These are phyloP conservation scores for Drosophila monieri DNA, from an alignment of 2,888 invertebrate genomes.

Conservation along the genomic window DNA sequence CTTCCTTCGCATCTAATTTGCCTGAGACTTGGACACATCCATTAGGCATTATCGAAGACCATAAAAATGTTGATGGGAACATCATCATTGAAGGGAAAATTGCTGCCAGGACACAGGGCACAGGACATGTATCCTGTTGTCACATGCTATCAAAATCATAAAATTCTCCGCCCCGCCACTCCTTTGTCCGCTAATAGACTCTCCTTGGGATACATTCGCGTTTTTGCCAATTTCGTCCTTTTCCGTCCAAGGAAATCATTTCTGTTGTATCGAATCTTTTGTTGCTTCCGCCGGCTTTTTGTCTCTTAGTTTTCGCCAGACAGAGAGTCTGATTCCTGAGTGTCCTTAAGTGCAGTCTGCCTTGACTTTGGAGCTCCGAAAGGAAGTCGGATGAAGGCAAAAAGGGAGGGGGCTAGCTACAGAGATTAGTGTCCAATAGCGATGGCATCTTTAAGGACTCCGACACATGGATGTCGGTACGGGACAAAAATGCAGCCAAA, in stretches of 20 bases:
- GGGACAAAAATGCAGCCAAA: neutral
- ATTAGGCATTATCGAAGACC: constrained; percentile 63
- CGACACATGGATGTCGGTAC: constrained; percentile 6
- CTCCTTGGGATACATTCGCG: constrained; percentile 47
- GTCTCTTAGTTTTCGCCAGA: constrained; percentile 35
- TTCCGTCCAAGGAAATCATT: constrained; percentile 73
- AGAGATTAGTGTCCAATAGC: constrained; percentile 64
- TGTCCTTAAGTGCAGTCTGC: constrained; percentile 68
- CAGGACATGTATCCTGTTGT: constrained; percentile 60
- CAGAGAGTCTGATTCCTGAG: constrained; percentile 42
- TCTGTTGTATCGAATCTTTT: constrained; percentile 76
- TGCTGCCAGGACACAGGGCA: constrained; percentile 50
- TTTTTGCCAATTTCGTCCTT: constrained; percentile 64
- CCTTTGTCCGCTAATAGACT: constrained; percentile 79
- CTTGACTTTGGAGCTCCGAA: constrained; percentile 26
- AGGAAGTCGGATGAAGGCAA: neutral
- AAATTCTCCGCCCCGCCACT: constrained; percentile 66
- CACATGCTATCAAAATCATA: constrained; percentile 76
- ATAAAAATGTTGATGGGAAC: constrained; percentile 38
- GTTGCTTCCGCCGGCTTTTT: constrained; percentile 67
- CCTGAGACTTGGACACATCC: constrained; percentile 46
- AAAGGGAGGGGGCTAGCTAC: neutral
- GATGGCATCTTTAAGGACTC: constrained; percentile 31
- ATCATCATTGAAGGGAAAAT: constrained; percentile 45
- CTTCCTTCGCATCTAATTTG: constrained; percentile 59